Base-by-base conservation (phyloP, 2,888 invertebrate species). In the Ceratothoa steindachneri region DNA sequence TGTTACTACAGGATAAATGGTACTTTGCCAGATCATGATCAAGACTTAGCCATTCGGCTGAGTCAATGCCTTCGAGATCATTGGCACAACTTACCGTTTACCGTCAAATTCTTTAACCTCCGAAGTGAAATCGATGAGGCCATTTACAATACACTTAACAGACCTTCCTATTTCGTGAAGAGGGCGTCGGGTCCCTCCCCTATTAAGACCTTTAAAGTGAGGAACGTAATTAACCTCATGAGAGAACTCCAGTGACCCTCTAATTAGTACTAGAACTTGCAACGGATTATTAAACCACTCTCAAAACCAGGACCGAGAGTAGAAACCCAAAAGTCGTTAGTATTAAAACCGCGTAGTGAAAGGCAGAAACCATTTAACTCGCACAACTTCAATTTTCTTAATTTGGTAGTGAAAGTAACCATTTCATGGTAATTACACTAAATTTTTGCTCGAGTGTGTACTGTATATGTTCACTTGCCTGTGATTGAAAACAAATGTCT, bases 31-130 rank as follows among this genome's bases (percentile, higher is more conserved):
- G 19, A 41, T 19, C 19, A 53, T 28, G 72, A 75, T 41, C 60
- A 60, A 1, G 71, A 70, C 9, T 28, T 67, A 15, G 75, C 77
- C 0, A 52, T 53, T 2, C 19, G 67, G 12, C 55, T 77, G 19
- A 75, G 72, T 19, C 41, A 66, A 2, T 77, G 77, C 66, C 52
- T 77, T 31, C 73, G 75, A 53, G 66, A 73, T 15, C 77, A 77
- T 69, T 77, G 74, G 77, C 64, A 72, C 29, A 30, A 71, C n/a
- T 51, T 65, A 30, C 64, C 41, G 24, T 65, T 66, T 30, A 71
- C 31, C 4, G 60, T 71, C 7, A 55, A 55, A 55, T 55, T 55
- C 19, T 55, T 55, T 19, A 55, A 19, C 19, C 15, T 55, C 7
- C 24, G 12, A 15, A 7, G 5, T 7, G 55, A 55, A 12, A 22